Percentiles rank a stretch among this genome's conserved stretches.
Evolutionary conservation across 2,888 invertebrate species (phyloP).

Genomic region (Drosophila falleni): DNA sequence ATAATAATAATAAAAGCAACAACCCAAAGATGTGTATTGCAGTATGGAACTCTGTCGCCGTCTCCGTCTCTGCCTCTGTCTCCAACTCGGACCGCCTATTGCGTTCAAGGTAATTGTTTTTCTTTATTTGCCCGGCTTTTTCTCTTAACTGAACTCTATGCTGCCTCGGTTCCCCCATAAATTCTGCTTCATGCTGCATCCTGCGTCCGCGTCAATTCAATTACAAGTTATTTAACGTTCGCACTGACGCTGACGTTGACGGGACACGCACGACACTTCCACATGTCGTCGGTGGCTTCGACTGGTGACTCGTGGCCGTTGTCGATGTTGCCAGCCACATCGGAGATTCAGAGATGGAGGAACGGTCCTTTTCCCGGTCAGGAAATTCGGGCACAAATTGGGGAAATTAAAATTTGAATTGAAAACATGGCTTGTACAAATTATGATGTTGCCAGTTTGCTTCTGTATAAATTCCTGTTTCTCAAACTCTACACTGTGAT

Average conservation of each 20-base stretch:
- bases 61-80: conserved; percentile 14
- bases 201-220: conserved; percentile 73
- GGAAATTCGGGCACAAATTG: conserved; percentile 72
- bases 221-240: conserved; percentile 66
- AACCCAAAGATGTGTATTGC: conserved; percentile 1
- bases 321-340: not conserved
- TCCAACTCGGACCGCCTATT: conserved; percentile 59
- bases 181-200: conserved; percentile 59
- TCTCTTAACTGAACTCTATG: conserved; percentile 30
- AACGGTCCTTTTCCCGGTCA: conserved; percentile 34
- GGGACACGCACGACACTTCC: conserved; percentile 50
- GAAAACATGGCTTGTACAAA: conserved; percentile 66
- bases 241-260: conserved; percentile 40
- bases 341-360: not conserved
- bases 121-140: conserved; percentile 56
- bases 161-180: not conserved
- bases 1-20: conserved; percentile 9
- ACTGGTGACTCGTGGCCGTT: conserved; percentile 1
- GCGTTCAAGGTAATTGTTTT: conserved; percentile 71
- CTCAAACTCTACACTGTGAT: not conserved
- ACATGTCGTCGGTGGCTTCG: conserved; percentile 42
- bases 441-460: conserved; percentile 33
- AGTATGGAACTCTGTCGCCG: not conserved
- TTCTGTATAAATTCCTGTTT: conserved; percentile 6
- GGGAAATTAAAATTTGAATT: conserved; percentile 77